Conservation (phyloP, 2,888 invertebrate genomes). For the Phlogophora meticulosa region DNA sequence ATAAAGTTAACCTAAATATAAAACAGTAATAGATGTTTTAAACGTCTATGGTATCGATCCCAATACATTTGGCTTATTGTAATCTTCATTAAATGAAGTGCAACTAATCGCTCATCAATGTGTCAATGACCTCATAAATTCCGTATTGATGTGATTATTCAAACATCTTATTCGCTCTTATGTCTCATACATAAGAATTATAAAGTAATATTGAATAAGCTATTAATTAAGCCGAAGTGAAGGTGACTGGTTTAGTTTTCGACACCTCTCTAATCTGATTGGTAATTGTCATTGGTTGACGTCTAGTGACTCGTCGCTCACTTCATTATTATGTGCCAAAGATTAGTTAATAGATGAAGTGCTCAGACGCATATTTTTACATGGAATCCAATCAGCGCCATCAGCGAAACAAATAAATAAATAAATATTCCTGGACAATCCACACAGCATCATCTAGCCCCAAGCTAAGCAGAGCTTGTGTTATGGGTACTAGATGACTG, state of each 20-base stretch:
- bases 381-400: background rate
- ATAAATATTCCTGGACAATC: no score
- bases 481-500: no score
- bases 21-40: background rate
- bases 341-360: slow-evolving; percentile 35
- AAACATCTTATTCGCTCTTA: slow-evolving; percentile 40
- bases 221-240: slow-evolving; percentile 58
- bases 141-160: slow-evolving; percentile 24
- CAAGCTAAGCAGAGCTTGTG: no score
- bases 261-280: slow-evolving; percentile 73
- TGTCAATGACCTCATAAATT: slow-evolving; percentile 39
- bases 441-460: no score
- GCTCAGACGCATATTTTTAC: background rate
- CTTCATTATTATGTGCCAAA: slow-evolving; percentile 72
- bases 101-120: slow-evolving; percentile 31
- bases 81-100: slow-evolving; percentile 36
- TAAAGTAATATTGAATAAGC: slow-evolving; percentile 54
- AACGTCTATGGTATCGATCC: background rate
- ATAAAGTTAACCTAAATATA: slow-evolving; percentile 15
- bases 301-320: slow-evolving; percentile 64
- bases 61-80: slow-evolving; percentile 47
- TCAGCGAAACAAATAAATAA: background rate
- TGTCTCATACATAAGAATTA: slow-evolving; percentile 26
- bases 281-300: slow-evolving; percentile 73
- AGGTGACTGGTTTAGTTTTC: slow-evolving; percentile 60